Base-by-base conservation (phyloP, 2,888 invertebrate genomes). In the Gibbula magus region DNA sequence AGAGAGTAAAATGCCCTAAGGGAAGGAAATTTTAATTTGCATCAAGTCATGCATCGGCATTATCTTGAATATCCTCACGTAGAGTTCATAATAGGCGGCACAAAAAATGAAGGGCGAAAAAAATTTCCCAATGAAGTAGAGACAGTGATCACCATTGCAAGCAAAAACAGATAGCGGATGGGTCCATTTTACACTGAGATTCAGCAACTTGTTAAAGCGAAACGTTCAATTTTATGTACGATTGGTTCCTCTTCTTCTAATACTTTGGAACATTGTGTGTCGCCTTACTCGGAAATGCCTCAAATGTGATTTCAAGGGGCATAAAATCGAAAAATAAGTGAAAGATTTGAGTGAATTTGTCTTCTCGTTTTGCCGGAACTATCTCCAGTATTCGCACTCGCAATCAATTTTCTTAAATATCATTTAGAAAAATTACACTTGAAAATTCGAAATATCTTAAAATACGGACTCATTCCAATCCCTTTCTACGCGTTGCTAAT, bases 61-160 rank as follows among this genome's bases (percentile, higher is more conserved):
- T 70, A 70, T 70, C 70, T 70, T 70, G 70, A 70, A 70, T 70
- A 70, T 70, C 70, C 70, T 70, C 70, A 70, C 70, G 70, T 70
- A 32, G 70, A 35, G 70, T 20, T 70, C 70, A 70, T 70, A 70
- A 70, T 70, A 70, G 70, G 70, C 16, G 35, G 70, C 39, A n/a
- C 45, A 45, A 39, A 70, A 70, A 70, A 70, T 35, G 39, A 20
- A 16, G 32, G 70, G 70, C 32, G 32, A 70, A 61, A 29, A 70
- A 70, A 70, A 10, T 32, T 35, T 10, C 39, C 20, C 70, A 39
- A 35, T 39, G 70, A 70, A 70, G 20, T 70, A 16, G 32, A 35
- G 39, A 32, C 39, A 70, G 39, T 70, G 32, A 70, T 70, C 70
- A 35, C 35, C 25, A 35, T 39, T 70, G 18, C 32, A 18, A 35